These are phyloP conservation scores for Thymallus thymallus DNA, from an alignment of 2,113 vertebrate genomes.

Conservation along the genomic window DNA sequence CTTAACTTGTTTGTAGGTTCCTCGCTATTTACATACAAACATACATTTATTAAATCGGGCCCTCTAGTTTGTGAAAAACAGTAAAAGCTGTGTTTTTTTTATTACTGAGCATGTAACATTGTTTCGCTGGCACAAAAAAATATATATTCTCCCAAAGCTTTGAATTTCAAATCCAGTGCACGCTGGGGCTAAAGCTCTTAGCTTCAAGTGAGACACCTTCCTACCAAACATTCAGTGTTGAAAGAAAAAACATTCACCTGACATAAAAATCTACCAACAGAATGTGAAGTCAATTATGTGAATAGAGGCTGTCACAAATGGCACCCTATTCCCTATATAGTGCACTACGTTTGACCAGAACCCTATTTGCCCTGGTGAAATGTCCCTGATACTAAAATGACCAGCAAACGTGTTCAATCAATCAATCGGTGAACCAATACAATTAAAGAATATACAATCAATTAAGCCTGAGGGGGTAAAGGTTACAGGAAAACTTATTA, in stretches of 20 bases:
- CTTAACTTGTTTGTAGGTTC: slow-evolving; percentile 49
- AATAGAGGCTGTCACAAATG: slow-evolving; percentile 9
- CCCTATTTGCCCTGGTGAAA: background rate
- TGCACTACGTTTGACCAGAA: too few relatives aligned
- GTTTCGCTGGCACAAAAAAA: slow-evolving; percentile 28
- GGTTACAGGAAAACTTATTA: background rate
- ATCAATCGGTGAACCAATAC: slow-evolving; percentile 45
- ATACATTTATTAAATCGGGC: slow-evolving; percentile 1
- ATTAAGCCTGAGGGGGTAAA: slow-evolving; percentile 41
- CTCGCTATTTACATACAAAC: slow-evolving; percentile 60
- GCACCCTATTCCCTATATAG: too few relatives aligned
- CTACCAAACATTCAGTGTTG: slow-evolving; percentile 18
- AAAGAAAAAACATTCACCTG: slow-evolving; percentile 31
- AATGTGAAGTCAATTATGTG: slow-evolving; percentile 6
- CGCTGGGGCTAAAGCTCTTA: slow-evolving; percentile 40
- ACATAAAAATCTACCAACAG: slow-evolving; percentile 27
- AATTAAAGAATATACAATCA: slow-evolving; percentile 65
- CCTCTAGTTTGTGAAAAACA: slow-evolving; percentile 8
- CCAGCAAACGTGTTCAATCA: slow-evolving; percentile 31
- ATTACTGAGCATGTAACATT: slow-evolving; percentile 39
- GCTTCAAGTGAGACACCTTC: slow-evolving; percentile 58
- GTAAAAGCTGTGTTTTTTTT: slow-evolving; percentile 31
- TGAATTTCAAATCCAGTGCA: slow-evolving; percentile 41
- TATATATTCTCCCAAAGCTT: slow-evolving; percentile 29
- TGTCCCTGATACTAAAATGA: slow-evolving; percentile 17